phyloP scores from a whole-genome alignment of 2,797 vertebrate species.

The Phalanger gymnotis region DNA sequence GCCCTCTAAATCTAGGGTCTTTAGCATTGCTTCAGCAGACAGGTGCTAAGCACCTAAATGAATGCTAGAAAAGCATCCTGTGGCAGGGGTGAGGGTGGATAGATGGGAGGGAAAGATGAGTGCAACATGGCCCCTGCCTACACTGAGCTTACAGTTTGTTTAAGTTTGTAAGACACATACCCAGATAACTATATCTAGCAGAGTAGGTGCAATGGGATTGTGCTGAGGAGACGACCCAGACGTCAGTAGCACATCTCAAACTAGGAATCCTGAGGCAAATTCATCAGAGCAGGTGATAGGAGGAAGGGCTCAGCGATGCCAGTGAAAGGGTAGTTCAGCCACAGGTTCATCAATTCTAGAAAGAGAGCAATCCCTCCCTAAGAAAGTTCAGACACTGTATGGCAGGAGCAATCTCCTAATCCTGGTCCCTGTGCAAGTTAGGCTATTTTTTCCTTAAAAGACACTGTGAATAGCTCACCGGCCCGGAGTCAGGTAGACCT shows the following conservation, averaged over 20 bases:
- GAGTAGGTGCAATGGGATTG: not conserved
- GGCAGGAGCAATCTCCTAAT: not conserved
- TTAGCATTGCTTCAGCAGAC: not conserved
- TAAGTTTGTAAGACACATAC: not conserved
- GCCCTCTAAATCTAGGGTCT: not conserved
- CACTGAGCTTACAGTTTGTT: not conserved
- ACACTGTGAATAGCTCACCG: too few relatives aligned
- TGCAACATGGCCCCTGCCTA: not conserved
- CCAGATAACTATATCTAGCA: not conserved
- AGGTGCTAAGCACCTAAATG: not conserved
- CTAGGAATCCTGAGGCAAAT: not conserved
- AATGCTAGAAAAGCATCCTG: not conserved
- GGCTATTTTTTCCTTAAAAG: not conserved
- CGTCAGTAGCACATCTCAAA: not conserved
- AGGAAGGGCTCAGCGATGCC: not conserved
- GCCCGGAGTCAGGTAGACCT: too few relatives aligned
- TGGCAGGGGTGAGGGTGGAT: not conserved
- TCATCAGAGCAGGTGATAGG: not conserved
- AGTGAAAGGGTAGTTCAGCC: not conserved
- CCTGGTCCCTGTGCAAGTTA: not conserved
- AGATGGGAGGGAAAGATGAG: not conserved
- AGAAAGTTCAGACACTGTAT: not conserved
- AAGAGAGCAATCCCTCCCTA: not conserved
- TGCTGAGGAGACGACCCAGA: not conserved
- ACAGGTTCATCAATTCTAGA: not conserved